Evolutionary conservation across 2,888 invertebrate species (phyloP).

Genomic region (Trissolcus brochymenae): DNA sequence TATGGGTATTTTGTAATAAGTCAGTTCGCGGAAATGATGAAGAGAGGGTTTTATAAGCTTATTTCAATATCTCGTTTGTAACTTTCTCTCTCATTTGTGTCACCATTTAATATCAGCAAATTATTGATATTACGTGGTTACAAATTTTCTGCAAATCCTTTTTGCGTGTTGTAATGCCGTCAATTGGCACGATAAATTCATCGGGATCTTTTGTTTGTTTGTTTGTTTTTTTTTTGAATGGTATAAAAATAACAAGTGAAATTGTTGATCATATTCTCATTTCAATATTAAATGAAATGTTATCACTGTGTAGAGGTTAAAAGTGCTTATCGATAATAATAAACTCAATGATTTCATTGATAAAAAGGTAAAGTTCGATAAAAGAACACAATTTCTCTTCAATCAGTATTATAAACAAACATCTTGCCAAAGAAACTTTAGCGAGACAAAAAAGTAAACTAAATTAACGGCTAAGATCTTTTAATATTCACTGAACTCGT

Average conservation of each 20-base stretch:
- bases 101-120: neutral
- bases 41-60: no score
- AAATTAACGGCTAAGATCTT: conserved; percentile 6
- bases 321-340: conserved; percentile 1
- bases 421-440: no score
- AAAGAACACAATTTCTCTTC: neutral
- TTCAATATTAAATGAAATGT: no score
- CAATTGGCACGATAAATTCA: conserved; percentile 12
- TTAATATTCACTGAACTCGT: conserved; percentile 19
- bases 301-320: neutral
- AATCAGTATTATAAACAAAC: no score
- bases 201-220: no score
- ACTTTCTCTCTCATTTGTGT: neutral
- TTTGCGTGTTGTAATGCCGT: neutral
- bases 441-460: no score
- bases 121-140: conserved; percentile 3
- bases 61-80: no score
- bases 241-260: no score
- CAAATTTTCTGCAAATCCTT: neutral
- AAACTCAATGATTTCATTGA: neutral
- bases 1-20: no score
- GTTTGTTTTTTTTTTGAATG: no score
- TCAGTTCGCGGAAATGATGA: no score
- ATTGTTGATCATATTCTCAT: no score
- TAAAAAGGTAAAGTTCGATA: neutral